Base-by-base conservation (phyloP, 1,140 invertebrate genomes). In the Galleria mellonella region DNA sequence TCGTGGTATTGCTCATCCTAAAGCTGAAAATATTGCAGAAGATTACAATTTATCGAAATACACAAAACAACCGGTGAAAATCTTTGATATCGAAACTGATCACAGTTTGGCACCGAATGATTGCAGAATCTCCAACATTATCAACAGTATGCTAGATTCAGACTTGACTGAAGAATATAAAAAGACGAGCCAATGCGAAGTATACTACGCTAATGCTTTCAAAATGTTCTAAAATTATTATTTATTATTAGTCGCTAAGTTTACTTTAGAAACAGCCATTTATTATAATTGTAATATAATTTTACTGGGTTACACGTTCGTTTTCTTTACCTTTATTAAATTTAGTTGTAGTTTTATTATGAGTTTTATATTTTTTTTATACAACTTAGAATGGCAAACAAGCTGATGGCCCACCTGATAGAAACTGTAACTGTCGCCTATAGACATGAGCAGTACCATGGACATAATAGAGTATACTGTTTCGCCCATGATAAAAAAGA, bases 11-110 rank as follows among this genome's bases (percentile, higher is more conserved):
- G 33, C 50, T 17, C 32, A 55, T 35, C 36, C 43, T 0, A 40
- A 51, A 9, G 28, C 55, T 6, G 11, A 33, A 3, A 38, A 33
- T 4, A 32, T 63, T 9, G 7, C 40, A 8, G 40, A 56, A 41
- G 56, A 64, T 37, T 64, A 64, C 13, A 46, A 46, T 36, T 29
- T 64, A 15, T 56, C 53, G 1, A 54, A 52, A 15, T 57, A 60
- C 13, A 52, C 41, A 3, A 51, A 30, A 1, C 28, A 51, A 1
- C 44, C 47, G 8, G 50, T 64, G 0, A 49, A 42, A 40, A 36
- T 64, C 5, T 54, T 44, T 13, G 9, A 60, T 9, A 33, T 64
- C 11, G 40, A 45, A 27, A 43, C 36, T 9, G 51, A 64, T 9
- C 46, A 60, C 27, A 32, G 41, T 12, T 41, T 43, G 9, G 59